Evolutionary conservation across 2,888 invertebrate species (phyloP), one percentile per base, ranked within the genome.

Genomic region (Anthophora plumipes): DNA sequence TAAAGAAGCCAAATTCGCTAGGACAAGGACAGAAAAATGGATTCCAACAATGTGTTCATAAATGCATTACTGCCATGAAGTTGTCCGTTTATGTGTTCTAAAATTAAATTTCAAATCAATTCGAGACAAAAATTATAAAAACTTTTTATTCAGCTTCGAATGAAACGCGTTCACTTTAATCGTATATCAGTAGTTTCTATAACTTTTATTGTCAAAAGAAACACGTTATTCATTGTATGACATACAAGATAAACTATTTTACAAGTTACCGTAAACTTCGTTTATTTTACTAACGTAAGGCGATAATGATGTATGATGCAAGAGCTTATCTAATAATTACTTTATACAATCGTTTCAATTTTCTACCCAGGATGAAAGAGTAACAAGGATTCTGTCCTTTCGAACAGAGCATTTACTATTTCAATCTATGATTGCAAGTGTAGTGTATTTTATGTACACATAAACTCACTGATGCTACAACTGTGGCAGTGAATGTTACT

Each of bases 41-140:
- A 63, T 41, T 17, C 57, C 46, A n/a, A 17, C 9, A n/a, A 31
- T 59, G 80, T n/a, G 82, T 82, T 82, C 82, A 12, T 66, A 82
- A 82, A 80, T 72, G 39, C 72, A 72, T 67, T 22, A 17, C 37
- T 31, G 9, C 7, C 4, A 20, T 5, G n/a, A 60, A 70, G 7
- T 7, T 73, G 41, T 73, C 17, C 14, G 14, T 4, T 4, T 12
- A 63, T 22, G 72, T 22, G 78, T 80, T 78, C 79, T 8, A 54
- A 72, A 78, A 67, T 78, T 41, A 70, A 77, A 25, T 41, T 61
- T 11, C 43, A 59, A 69, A 39, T 60, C 43, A 52, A 54, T 14
- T 46, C 9, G 17, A 52, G n/a, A n/a, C n/a, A n/a, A 39, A 4
- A 20, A 59, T 41, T 64, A 31, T 31, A 59, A 43, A 46, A 20